Evolutionary conservation across 2,113 vertebrate species (phyloP), one percentile per base, ranked within the genome.

Genomic region (Thunnus thynnus): DNA sequence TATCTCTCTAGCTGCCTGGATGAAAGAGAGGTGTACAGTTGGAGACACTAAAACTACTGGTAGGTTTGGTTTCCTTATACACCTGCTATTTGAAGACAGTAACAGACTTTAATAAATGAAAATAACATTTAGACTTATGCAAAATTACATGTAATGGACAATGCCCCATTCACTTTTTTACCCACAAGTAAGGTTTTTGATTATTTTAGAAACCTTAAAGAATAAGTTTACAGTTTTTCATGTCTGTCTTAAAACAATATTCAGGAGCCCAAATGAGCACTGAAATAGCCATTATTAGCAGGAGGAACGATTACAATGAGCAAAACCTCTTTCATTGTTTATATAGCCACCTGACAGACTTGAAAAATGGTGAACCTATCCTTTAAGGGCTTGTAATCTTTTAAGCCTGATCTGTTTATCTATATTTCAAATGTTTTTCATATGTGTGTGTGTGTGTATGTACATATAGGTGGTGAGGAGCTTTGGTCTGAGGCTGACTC

Each of bases 401-500:
- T 27, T 64, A 30, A 41, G 9, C 8, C 2, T 20, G 3, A 1
- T 25, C 17, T 55, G 0, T 44, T 27, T 36, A 27, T 32, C 46
- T 74, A 11, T 16, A 0, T 46, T 70, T 0, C 7, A 32, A n/a
- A 50, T 36, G 20, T 56, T 79, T 56, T 65, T 58, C 56, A 12
- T 50, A 12, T 50, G 36, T 80, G 36, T 41, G 8, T 7, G 5
- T 36, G 32, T 36, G 30, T 32, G 32, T 50, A n/a, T 55, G 44
- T 54, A 20, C 52, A n/a, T 64, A 20, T 5, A 96, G 95, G 78
- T 3, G 17, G 9, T 1, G 96, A 96, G 54, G 94, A 96, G 72
- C 75, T 95, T 63, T 98, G 97, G 97, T 94, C 95, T 0, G 97
- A 99, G 90, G 97, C 96, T 3, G 98, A 99, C 76, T 99, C 98